Conservation (phyloP, 2,888 invertebrate genomes). For the Campopleginae sp. region DNA sequence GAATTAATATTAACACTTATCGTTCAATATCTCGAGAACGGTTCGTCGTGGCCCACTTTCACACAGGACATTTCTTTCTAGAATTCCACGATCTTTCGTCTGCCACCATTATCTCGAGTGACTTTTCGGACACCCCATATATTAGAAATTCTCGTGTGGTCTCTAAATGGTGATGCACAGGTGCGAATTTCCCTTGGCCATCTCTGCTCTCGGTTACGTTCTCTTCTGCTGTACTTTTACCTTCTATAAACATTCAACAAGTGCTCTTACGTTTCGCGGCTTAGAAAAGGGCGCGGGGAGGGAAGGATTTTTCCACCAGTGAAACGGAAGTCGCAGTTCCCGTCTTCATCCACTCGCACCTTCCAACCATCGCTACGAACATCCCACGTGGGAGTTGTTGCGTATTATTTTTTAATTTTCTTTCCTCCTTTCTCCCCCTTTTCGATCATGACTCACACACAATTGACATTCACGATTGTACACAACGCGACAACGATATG, state of each 20-base stretch:
- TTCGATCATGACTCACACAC: conserved; percentile 4
- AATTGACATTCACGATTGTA: conserved; percentile 25
- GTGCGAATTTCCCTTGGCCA: conserved; percentile 53
- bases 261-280: conserved; percentile 52
- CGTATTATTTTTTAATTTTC: conserved; percentile 12
- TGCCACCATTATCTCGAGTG: not conserved
- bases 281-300: not conserved
- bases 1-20: not conserved
- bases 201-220: not conserved
- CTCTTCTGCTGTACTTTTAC: conserved; percentile 40
- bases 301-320: conserved; percentile 33
- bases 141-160: conserved; percentile 26
- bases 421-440: conserved; percentile 1
- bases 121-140: not conserved
- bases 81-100: not conserved
- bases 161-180: conserved; percentile 46
- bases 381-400: conserved; percentile 31
- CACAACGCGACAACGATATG: conserved; percentile 3
- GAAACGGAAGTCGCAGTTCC: conserved; percentile 56
- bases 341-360: conserved; percentile 40
- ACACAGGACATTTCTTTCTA: not conserved
- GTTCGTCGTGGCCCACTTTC: not conserved
- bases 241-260: conserved; percentile 67
- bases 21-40: not conserved
- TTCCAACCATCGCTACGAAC: not conserved